Conservation (phyloP, 2,888 invertebrate genomes). For the Parnassius apollo region DNA sequence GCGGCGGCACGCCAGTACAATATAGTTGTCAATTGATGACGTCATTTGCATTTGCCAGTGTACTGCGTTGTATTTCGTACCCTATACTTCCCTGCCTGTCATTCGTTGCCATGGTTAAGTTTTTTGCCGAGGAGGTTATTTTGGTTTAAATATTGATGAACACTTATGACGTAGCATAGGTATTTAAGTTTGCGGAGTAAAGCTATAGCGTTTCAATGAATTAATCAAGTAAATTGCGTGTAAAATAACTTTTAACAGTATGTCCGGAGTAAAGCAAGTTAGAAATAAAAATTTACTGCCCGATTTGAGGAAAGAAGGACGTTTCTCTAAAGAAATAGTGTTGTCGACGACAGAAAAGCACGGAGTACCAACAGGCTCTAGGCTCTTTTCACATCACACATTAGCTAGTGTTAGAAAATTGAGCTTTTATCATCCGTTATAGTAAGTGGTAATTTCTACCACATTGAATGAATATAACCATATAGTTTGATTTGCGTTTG, state of each 20-base stretch:
- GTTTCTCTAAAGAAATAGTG: constrained; percentile 59
- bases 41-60: too few species aligned
- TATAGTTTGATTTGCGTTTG: too few species aligned
- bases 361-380: constrained; percentile 63
- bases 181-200: constrained; percentile 6
- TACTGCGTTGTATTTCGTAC: too few species aligned
- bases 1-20: too few species aligned
- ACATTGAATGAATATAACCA: too few species aligned
- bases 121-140: not conserved
- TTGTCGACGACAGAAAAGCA: constrained; percentile 65
- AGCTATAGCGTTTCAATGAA: constrained; percentile 17
- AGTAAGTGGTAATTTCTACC: constrained; percentile 48
- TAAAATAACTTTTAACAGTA: constrained; percentile 33
- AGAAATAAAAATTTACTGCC: constrained; percentile 71
- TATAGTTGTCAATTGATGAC: too few species aligned
- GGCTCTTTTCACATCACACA: constrained; percentile 83
- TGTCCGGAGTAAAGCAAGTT: constrained; percentile 59
- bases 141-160: too few species aligned
- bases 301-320: constrained; percentile 67
- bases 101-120: constrained; percentile 15
- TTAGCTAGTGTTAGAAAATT: constrained; percentile 78
- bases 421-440: constrained; percentile 66
- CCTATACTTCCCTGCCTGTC: too few species aligned
- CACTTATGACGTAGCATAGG: not conserved
- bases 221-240: constrained; percentile 31